These are phyloP conservation scores for Lasioglossum leucozonium DNA, from an alignment of 2,888 invertebrate genomes.

Conservation along the genomic window DNA sequence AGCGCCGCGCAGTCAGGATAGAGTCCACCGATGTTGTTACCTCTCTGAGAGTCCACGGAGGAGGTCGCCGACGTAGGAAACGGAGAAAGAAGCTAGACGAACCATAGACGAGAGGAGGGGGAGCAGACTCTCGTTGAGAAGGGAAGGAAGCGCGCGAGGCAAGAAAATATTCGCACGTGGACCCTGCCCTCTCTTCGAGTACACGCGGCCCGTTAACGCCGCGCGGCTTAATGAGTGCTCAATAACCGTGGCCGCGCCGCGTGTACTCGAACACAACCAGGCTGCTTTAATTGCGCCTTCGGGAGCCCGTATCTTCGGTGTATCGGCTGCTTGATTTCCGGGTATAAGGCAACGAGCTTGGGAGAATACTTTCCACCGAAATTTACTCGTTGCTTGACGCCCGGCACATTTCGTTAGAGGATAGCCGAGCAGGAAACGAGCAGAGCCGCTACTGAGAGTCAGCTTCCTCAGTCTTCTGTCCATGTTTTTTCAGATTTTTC, in stretches of 20 bases:
- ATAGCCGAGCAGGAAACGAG: not conserved
- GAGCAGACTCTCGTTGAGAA: not conserved
- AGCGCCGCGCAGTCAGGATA: not conserved
- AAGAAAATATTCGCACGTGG: constrained; percentile 69
- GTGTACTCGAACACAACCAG: constrained; percentile 25
- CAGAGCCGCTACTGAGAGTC: not conserved
- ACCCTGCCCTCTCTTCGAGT: constrained; percentile 64
- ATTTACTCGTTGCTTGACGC: not conserved
- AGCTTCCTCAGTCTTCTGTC: too few species aligned
- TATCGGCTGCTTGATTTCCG: constrained; percentile 30
- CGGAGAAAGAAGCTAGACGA: constrained; percentile 25
- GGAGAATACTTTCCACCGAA: constrained; percentile 24
- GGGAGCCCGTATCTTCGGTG: constrained; percentile 9
- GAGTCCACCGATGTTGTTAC: not conserved
- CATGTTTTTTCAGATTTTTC: too few species aligned
- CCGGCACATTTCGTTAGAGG: not conserved
- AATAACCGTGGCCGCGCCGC: constrained; percentile 33
- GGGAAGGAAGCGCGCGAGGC: constrained; percentile 37
- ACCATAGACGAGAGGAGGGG: not conserved
- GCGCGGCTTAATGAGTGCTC: constrained; percentile 52
- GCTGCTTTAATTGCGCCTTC: constrained; percentile 37
- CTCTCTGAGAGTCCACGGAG: constrained; percentile 7
- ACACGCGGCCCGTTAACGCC: constrained; percentile 43
- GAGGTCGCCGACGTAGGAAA: constrained; percentile 42
- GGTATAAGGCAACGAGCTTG: constrained; percentile 21